A percentile compares a stretch with the other conserved stretches of the same genome.
Evolutionary conservation across 2,113 vertebrate genomes (phyloP).

Genomic region (Rhizomys pruinosus): DNA sequence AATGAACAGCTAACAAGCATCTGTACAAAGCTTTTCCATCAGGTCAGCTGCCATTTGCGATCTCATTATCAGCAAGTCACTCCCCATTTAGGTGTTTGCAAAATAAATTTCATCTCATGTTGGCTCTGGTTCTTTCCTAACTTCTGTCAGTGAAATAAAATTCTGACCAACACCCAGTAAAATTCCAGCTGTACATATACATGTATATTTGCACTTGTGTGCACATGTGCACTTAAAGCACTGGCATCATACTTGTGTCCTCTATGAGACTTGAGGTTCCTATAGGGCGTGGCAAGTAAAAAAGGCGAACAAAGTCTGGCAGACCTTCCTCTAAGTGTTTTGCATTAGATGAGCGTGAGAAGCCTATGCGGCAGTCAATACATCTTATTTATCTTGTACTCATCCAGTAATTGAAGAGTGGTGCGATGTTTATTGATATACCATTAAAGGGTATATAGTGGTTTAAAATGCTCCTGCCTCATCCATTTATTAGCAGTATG

Average conservation of each 20-base stretch:
- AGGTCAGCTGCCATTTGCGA: conserved; percentile 20
- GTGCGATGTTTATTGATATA: not conserved
- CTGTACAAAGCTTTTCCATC: conserved; percentile 15
- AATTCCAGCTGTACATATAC: not conserved
- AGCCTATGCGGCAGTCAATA: not conserved
- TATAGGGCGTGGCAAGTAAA: not conserved
- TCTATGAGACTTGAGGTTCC: not conserved
- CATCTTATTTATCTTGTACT: not conserved
- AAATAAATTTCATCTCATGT: not conserved
- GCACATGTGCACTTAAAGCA: not conserved
- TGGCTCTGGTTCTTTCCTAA: not conserved
- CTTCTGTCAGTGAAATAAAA: conserved; percentile 47
- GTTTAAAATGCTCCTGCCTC: not conserved
- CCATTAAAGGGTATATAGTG: not conserved
- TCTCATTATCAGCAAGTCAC: conserved; percentile 36
- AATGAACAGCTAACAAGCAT: not conserved
- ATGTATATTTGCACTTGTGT: not conserved
- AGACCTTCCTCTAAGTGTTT: not conserved
- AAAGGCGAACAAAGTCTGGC: not conserved
- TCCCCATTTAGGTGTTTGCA: conserved; percentile 8
- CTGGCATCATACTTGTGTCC: not conserved
- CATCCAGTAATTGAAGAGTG: not conserved
- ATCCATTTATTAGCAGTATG: not conserved
- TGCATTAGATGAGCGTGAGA: not conserved
- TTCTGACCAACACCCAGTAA: not conserved